A percentile compares a stretch with the other conserved stretches of the same genome.
phyloP scores from a whole-genome alignment of 2,797 vertebrate species.

The Sebastes iracundus region DNA sequence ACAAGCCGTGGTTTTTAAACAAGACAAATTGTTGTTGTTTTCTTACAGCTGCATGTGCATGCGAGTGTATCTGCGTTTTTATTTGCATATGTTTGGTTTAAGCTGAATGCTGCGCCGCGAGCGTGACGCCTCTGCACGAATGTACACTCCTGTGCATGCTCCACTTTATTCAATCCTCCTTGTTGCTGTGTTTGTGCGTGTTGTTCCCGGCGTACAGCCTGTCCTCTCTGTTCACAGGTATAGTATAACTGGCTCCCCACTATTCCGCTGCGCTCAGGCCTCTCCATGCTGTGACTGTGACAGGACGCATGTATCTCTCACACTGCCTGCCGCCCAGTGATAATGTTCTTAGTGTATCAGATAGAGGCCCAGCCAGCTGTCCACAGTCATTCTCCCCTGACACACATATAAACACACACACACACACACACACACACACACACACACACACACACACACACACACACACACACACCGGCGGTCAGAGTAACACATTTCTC shows the following conservation, averaged over 20 bases:
- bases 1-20: conserved; percentile 45
- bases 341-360: conserved; percentile 78
- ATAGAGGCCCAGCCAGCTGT: conserved; percentile 79
- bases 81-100: background rate
- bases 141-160: conserved; percentile 35
- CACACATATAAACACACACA: conserved; percentile 47
- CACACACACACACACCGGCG: conserved; percentile 2
- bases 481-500: conserved; percentile 72
- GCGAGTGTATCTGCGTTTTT: background rate
- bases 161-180: conserved; percentile 64
- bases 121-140: background rate
- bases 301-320: conserved; percentile 53
- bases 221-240: conserved; percentile 69
- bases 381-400: conserved; percentile 75
- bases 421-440: conserved; percentile 35
- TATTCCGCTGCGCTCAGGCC: conserved; percentile 71
- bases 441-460: conserved; percentile 24
- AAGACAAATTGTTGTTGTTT: background rate
- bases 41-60: background rate
- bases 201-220: conserved; percentile 59
- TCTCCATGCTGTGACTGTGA: conserved; percentile 38
- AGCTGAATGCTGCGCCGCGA: background rate
- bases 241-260: conserved; percentile 68
- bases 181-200: conserved; percentile 80
- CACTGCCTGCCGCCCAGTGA: conserved; percentile 56